A percentile compares a stretch with the other conserved stretches of the same genome.
phyloP scores from a whole-genome alignment of 2,113 vertebrate species.

The Trogon surrucura region DNA sequence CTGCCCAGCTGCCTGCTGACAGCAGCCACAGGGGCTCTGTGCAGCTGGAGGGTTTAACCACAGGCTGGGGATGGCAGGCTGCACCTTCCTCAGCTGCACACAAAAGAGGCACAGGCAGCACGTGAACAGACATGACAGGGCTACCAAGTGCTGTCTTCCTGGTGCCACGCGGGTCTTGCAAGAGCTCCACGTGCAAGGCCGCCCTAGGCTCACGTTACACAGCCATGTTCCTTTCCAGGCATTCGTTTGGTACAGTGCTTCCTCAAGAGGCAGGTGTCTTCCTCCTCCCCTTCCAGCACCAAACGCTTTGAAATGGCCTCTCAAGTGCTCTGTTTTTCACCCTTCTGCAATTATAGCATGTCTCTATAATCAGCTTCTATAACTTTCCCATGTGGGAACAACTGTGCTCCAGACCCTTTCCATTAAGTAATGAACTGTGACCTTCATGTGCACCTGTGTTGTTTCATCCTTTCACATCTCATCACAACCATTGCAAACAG shows the following conservation, averaged over 20 bases:
- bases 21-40: not conserved
- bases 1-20: not conserved
- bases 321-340: not conserved
- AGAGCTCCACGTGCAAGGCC: rapidly evolving
- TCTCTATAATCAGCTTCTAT: not conserved
- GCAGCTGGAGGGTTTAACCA: not conserved
- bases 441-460: not conserved
- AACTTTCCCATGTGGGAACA: not conserved
- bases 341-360: not conserved
- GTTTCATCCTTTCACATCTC: not conserved
- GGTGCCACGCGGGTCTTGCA: not conserved
- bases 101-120: not conserved
- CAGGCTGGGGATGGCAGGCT: not conserved
- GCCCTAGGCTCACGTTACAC: rapidly evolving
- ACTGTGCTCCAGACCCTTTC: not conserved
- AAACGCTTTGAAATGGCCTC: not conserved
- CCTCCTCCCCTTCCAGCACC: not conserved
- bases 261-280: not conserved
- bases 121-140: too few relatives aligned
- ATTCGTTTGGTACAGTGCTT: not conserved
- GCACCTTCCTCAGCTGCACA: not conserved
- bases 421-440: not conserved
- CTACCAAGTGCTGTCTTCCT: not conserved
- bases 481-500: not conserved
- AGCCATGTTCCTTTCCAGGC: not conserved